Conservation (phyloP, 2,113 vertebrate genomes). For the Sakesphorus luctuosus region DNA sequence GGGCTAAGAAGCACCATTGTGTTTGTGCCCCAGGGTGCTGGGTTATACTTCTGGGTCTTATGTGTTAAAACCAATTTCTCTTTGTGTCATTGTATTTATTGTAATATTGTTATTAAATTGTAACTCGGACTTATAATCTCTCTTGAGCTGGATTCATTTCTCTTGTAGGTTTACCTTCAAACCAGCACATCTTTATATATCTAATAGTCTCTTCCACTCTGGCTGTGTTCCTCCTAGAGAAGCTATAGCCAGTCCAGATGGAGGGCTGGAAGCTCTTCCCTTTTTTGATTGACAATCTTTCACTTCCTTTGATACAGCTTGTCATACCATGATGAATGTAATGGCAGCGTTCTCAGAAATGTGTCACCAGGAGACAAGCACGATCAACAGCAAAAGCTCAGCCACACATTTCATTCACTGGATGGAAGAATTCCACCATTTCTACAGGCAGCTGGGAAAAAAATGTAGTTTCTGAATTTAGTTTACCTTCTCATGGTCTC, state of each 20-base stretch:
- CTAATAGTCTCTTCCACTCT: background rate
- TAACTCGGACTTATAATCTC: too few species aligned
- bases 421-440: background rate
- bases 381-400: background rate
- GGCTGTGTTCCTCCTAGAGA: background rate
- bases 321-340: background rate
- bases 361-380: background rate
- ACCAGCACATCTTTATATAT: background rate
- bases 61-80: too few species aligned
- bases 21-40: too few species aligned
- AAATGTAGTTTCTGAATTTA: background rate
- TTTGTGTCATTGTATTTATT: too few species aligned
- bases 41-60: too few species aligned
- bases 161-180: too few species aligned
- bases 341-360: background rate
- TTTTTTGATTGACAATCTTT: background rate
- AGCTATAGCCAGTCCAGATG: background rate
- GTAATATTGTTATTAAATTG: too few species aligned
- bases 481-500: background rate
- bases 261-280: background rate
- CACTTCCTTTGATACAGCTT: background rate
- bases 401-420: background rate
- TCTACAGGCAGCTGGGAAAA: background rate
- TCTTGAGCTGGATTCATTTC: too few species aligned
- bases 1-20: too few species aligned